Evolutionary conservation across 2,797 vertebrate species (phyloP), one percentile per base, ranked within the genome.

Genomic region (Neosalanx taihuensis): DNA sequence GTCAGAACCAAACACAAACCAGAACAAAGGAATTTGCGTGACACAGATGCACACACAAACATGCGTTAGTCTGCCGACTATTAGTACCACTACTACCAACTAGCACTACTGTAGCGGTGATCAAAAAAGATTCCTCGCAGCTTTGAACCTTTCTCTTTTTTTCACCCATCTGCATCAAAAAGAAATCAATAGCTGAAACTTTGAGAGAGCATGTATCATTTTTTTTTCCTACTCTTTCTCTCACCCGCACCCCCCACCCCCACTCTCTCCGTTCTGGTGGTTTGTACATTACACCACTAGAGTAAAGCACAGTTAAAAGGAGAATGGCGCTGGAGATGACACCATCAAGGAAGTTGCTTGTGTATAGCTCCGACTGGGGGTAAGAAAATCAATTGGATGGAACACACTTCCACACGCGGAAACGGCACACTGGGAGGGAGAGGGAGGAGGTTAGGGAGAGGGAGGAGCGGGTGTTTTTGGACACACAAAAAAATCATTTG

Each of bases 111-210:
- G 81, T 81, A 82, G 84, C 71, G 67, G 74, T 88, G 89, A 91
- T 92, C 88, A 92, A 91, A 91, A 75, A 89, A 78, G 73, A 59
- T 83, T 87, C 78, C 83, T 78, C 53, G 67, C 66, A 31, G 83
- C 86, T 91, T 91, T 92, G 89, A 93, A 90, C 87, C 67, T 78
- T 81, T 67, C 80, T 63, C 75, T 82, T 82, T 81, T 81, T 77
- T 67, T 77, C 72, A 77, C 69, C 72, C 81, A 86, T 86, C 78
- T 79, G 89, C 89, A 92, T 92, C 87, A 92, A 92, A 93, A 89
- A 89, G 80, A 91, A 92, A 92, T 92, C 90, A 87, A 92, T 91
- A 90, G 79, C 83, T 76, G 72, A 91, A 92, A 93, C 86, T 90
- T 92, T 90, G 77, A 26, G 78, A 87, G 86, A 70, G 35, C 78